Evolutionary conservation across 2,888 invertebrate species (phyloP), one percentile per base, ranked within the genome.

Genomic region (Acronicta leporina): DNA sequence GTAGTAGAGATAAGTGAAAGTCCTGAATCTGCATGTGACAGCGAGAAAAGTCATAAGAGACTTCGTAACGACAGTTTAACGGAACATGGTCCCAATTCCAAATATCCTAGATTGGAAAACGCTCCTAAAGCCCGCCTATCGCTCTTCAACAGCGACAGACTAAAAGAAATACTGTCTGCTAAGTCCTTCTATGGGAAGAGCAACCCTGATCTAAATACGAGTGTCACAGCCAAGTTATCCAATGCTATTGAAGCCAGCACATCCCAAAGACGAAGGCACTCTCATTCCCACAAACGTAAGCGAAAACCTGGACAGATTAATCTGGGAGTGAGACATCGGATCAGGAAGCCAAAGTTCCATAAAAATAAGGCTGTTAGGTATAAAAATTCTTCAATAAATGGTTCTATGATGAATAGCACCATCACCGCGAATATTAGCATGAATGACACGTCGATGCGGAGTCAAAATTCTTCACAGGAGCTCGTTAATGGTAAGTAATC

Each of bases 321-420:
- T 80, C 89, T 94, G 62, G 96, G 96, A 0, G 96, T 96, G 0
- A 87, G 91, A 59, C 96, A 96, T 78, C 95, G 94, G 63, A 96
- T 96, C 52, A 92, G 94, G 48, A 96, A 95, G 81, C 96, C 96
- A 0, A 96, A 95, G 85, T 82, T 90, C 0, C 92, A 92, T 35
- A 92, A 90, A 64, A 80, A 73, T 41, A 90, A 88, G 51, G 70
- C 77, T 7, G 48, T 80, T 0, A 81, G 80, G 58, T 62, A 68
- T 3, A 81, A 73, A 33, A 65, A 64, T n/a, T 65, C 79, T 3
- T 50, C 68, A 2, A 70, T 65, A 25, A 81, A 75, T 58, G 33
- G n/a, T n/a, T 77, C 71, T 4, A 50, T 67, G 5, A 6, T 79
- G 47, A 83, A 86, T 64, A 84, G 63, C 42, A 80, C 83, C 8